Percentiles rank a stretch among this genome's conserved stretches.
Evolutionary conservation across 2,888 invertebrate species (phyloP).

Genomic region (Philonicus albiceps): DNA sequence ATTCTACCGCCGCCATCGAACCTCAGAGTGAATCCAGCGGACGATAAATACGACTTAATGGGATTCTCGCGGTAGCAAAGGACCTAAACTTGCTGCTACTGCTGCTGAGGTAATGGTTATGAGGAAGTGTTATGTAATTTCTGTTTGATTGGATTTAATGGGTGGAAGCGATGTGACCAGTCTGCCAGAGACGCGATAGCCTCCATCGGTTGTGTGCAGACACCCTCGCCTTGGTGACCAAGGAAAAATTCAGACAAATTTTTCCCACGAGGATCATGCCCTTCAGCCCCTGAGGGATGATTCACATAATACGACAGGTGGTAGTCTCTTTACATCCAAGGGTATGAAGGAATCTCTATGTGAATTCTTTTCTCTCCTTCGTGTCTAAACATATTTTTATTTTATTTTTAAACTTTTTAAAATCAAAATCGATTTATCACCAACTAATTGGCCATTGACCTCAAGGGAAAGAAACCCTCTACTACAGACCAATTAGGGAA

Average conservation of each 20-base stretch:
- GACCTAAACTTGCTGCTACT: background rate
- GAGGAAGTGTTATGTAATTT: background rate
- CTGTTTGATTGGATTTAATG: background rate
- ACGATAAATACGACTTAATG: background rate
- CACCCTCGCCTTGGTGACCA: background rate
- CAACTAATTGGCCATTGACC: background rate
- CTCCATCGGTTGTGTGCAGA: background rate
- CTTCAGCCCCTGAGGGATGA: background rate
- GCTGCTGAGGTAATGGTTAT: background rate
- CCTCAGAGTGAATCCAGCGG: background rate
- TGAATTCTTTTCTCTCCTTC: background rate
- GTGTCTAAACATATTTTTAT: background rate
- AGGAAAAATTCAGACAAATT: background rate
- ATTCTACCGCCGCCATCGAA: background rate
- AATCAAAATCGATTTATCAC: background rate
- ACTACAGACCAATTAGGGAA: background rate
- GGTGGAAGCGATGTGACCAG: background rate
- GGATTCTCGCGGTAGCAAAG: background rate
- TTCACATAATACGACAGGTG: background rate
- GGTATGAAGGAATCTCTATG: background rate
- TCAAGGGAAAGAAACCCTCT: background rate
- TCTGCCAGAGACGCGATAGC: background rate
- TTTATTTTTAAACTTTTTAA: background rate
- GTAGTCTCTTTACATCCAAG: background rate
- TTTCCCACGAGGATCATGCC: background rate